phyloP scores from a whole-genome alignment of 2,797 vertebrate species.

The Gallinago nigripennis region DNA sequence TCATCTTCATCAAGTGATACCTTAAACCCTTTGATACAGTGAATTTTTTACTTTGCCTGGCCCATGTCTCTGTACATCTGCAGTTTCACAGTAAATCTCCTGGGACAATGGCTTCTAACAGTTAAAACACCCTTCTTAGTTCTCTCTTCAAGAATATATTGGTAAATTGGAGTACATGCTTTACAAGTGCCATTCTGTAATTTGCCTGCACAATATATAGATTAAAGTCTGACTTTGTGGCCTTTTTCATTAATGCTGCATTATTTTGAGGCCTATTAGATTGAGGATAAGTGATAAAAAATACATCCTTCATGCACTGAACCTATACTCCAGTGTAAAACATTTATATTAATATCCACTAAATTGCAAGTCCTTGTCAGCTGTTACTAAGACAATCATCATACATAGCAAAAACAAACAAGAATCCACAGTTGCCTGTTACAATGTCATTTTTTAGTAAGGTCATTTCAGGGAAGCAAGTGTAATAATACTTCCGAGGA shows the following conservation, averaged over 20 bases:
- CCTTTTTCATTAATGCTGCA: not conserved
- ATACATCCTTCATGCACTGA: not conserved
- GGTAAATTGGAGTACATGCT: not conserved
- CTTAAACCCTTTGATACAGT: accelerated
- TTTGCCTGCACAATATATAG: not conserved
- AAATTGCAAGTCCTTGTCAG: not conserved
- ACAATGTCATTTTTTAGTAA: not conserved
- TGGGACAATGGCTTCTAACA: not conserved
- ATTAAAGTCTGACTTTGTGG: not conserved
- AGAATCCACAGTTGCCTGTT: not conserved
- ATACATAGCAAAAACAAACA: not conserved
- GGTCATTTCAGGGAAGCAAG: not conserved
- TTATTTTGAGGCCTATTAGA: not conserved
- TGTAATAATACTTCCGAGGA: not conserved
- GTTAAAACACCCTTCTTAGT: not conserved
- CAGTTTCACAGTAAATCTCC: not conserved
- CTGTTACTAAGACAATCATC: not conserved
- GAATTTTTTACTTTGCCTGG: not conserved
- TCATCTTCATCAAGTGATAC: not conserved
- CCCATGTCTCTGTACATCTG: not conserved
- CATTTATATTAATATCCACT: not conserved
- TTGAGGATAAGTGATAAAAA: not conserved
- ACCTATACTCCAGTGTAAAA: not conserved
- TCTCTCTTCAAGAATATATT: not conserved
- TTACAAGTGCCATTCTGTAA: not conserved